A percentile compares a stretch with the other conserved stretches of the same genome.
Conservation (phyloP, 2,113 vertebrate genomes). For the Pelusios castaneus region DNA sequence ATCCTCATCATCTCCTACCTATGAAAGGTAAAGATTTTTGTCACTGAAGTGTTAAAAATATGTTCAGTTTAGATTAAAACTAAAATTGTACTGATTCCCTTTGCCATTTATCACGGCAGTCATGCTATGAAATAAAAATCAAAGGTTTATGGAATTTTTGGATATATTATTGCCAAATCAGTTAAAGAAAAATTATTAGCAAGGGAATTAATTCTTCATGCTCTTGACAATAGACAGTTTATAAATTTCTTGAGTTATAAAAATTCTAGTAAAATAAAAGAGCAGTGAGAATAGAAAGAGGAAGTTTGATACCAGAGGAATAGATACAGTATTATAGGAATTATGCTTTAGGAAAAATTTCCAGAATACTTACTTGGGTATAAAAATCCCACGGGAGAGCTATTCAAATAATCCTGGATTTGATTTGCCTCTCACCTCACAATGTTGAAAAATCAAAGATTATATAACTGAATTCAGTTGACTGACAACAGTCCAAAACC, state of each 20-base stretch:
- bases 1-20: neutral
- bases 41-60: neutral
- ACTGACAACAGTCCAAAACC: neutral
- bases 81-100: constrained; percentile 1
- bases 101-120: neutral
- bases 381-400: neutral
- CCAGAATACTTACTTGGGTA: neutral
- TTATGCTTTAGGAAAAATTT: neutral
- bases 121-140: neutral
- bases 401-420: neutral
- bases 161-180: neutral
- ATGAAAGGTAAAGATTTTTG: neutral
- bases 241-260: neutral
- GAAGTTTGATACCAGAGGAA: neutral
- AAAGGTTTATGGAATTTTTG: neutral
- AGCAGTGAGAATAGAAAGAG: neutral
- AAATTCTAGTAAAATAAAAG: neutral
- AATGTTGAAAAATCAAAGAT: neutral
- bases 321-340: neutral
- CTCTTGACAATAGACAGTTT: neutral
- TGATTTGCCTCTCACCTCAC: neutral
- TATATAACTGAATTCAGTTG: neutral
- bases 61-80: neutral
- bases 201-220: neutral
- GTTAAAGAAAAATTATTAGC: neutral